A percentile compares a stretch with the other conserved stretches of the same genome.
Evolutionary conservation across 2,113 vertebrate genomes (phyloP).

Genomic region (Globicephala melas): DNA sequence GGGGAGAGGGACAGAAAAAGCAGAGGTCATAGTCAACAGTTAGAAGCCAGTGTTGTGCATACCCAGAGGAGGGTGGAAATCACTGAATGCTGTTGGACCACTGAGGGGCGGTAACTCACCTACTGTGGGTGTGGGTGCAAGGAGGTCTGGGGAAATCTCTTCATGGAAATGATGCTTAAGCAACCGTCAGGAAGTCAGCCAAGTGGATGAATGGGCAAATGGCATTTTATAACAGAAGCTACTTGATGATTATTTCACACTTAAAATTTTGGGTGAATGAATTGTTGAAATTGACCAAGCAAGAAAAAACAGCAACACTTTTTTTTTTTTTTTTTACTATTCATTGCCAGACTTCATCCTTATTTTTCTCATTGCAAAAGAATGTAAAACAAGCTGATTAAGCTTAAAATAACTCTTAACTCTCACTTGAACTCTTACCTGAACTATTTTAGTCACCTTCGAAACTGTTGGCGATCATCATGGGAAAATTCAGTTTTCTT

Average conservation of each 20-base stretch:
- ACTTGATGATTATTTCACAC: neutral
- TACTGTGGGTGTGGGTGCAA: too few species aligned
- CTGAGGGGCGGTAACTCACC: neutral
- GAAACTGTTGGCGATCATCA: neutral
- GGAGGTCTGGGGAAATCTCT: neutral
- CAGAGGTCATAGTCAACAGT: neutral
- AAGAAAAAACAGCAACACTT: neutral
- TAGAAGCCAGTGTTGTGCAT: neutral
- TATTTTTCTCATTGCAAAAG: conserved; percentile 27
- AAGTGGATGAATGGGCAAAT: neutral
- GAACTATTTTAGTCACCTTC: neutral
- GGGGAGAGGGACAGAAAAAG: neutral
- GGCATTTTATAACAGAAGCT: conserved; percentile 9
- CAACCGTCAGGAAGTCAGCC: neutral
- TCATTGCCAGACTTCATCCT: neutral
- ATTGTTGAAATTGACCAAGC: neutral
- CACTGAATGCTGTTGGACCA: neutral
- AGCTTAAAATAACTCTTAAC: conserved; percentile 24
- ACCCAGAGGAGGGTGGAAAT: neutral
- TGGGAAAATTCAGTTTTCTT: neutral
- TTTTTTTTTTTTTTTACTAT: neutral
- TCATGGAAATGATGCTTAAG: neutral
- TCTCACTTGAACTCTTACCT: conserved; percentile 6
- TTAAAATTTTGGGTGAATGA: neutral
- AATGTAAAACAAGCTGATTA: conserved; percentile 43